Conservation (phyloP, 2,888 invertebrate species). For the Thysanoteuthis rhombus region DNA sequence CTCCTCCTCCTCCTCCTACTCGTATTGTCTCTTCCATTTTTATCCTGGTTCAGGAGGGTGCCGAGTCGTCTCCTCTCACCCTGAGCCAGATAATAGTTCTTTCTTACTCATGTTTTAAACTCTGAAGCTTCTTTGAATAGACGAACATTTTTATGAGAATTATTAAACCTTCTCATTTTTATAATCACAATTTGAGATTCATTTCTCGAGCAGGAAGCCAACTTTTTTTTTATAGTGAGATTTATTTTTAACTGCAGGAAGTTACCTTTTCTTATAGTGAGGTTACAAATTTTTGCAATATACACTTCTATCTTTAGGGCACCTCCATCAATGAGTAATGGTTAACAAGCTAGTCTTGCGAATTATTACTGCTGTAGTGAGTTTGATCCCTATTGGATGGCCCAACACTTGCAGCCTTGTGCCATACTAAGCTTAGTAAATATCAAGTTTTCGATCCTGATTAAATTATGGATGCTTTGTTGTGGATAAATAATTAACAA, state of each 20-base stretch:
- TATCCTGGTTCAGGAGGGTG: not conserved
- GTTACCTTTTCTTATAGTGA: not conserved
- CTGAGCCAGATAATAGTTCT: not conserved
- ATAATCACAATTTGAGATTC: not conserved
- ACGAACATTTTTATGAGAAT: no score
- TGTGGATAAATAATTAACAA: no score
- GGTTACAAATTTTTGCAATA: not conserved
- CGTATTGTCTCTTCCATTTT: not conserved
- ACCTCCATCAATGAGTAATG: not conserved
- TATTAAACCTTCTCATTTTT: no score
- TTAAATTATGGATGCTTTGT: no score
- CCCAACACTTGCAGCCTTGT: not conserved
- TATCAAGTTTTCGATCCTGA: not conserved
- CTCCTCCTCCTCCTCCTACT: not conserved
- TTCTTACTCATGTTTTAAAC: not conserved
- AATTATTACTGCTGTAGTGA: not conserved
- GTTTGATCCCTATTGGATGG: not conserved
- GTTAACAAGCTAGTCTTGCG: no score
- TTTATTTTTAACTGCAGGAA: not conserved
- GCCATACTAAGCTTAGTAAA: not conserved
- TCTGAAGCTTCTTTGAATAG: no score
- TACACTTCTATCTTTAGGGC: not conserved
- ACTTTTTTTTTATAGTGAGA: no score
- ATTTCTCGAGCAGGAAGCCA: not conserved
- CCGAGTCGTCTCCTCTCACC: not conserved